These are phyloP conservation scores for Machimus rusticus DNA, from an alignment of 2,888 invertebrate genomes.

Conservation along the genomic window DNA sequence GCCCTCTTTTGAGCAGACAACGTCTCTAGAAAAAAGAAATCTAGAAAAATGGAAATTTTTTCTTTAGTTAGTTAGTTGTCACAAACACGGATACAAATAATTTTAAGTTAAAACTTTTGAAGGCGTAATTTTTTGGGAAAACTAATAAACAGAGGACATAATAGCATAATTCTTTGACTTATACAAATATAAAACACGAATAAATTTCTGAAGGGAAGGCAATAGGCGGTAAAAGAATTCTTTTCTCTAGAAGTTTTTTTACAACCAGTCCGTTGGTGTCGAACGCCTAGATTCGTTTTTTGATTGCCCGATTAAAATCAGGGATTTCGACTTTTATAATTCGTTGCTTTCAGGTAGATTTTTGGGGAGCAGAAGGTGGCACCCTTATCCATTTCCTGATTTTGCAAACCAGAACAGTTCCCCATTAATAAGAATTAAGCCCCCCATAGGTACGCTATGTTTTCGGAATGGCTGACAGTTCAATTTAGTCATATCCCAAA, in stretches of 20 bases:
- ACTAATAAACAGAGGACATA: too few relatives aligned
- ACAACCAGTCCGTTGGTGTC: neutral
- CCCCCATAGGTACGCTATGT: constrained; percentile 44
- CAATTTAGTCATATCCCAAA: constrained; percentile 47
- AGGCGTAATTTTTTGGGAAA: too few relatives aligned
- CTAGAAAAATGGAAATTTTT: too few relatives aligned
- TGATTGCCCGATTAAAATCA: constrained; percentile 25
- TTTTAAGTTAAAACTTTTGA: too few relatives aligned
- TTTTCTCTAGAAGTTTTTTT: neutral
- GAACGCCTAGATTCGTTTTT: neutral
- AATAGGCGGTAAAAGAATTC: neutral
- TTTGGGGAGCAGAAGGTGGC: neutral
- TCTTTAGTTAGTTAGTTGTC: too few relatives aligned
- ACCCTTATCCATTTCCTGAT: constrained; percentile 33
- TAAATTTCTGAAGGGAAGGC: too few relatives aligned
- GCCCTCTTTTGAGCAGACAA: too few relatives aligned
- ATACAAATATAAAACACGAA: too few relatives aligned
- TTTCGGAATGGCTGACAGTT: constrained; percentile 47
- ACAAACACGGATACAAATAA: too few relatives aligned
- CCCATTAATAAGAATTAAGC: constrained; percentile 45
- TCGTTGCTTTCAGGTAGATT: neutral
- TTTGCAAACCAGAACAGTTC: neutral
- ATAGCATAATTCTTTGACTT: too few relatives aligned
- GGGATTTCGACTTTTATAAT: constrained; percentile 17
- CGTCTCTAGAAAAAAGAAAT: too few relatives aligned